Base-by-base conservation (phyloP, 1,140 invertebrate genomes). In the Ladona fulva region DNA sequence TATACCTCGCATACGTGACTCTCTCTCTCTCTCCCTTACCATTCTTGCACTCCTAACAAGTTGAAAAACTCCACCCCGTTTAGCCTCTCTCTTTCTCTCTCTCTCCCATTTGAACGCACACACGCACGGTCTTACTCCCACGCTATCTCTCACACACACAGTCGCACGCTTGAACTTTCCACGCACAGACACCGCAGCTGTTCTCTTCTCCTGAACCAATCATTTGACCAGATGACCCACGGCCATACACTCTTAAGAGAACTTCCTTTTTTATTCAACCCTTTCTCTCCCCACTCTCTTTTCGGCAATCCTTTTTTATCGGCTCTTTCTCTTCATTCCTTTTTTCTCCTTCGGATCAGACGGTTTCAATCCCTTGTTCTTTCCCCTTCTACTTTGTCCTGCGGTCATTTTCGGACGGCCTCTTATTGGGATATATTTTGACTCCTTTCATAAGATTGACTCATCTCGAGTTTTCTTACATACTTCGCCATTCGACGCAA, bases 151-250 rank as follows among this genome's bases (percentile, higher is more conserved):
- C 44, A 52, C 16, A 16, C 52, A 66, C 52, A 16, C 52, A 66
- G 5, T 16, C 52, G n/a, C 52, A 66, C 52, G 19, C 19, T 10
- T 52, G 44, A 19, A 52, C 44, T 52, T 19, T 52, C 44, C 19
- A 52, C 44, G 52, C 52, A 66, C 52, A 66, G 52, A 66, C 52
- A 66, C n/a, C 52, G 52, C 52, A 66, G 52, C 52, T 66, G 52
- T 66, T 66, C 52, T 19, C 44, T 52, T 19, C 44, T 19, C 16
- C 52, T 22, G 52, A 66, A 66, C 52, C 52, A 66, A 66, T 66
- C 52, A 66, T 66, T 66, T 66, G 52, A 66, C 52, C 52, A 66
- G 52, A 66, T 66, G 52, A 66, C 52, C 52, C 52, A 19, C 29
- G 29, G 29, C 29, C 29, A 37, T 37, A 37, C 29, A 37, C 29